A percentile compares a stretch with the other conserved stretches of the same genome.
Conservation (phyloP, 2,797 vertebrate genomes). For the Myoxocephalus aenaeus region DNA sequence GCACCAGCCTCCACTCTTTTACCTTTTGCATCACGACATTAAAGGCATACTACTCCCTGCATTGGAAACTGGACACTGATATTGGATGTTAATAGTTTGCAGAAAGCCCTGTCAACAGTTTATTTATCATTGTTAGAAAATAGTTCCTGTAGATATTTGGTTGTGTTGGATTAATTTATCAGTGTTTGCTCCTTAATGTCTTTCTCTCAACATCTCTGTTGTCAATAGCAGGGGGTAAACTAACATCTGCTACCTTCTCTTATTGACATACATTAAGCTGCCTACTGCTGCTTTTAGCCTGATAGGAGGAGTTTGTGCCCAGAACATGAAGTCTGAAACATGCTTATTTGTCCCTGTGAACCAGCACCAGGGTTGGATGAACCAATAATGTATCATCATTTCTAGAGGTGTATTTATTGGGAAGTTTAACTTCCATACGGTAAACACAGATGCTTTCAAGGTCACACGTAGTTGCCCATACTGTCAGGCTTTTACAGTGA, state of each 20-base stretch:
- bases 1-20: background rate
- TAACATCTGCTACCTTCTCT: slow-evolving; percentile 24
- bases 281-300: background rate
- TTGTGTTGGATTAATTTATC: background rate
- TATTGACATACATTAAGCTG: slow-evolving; percentile 1
- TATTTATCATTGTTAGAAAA: slow-evolving; percentile 2
- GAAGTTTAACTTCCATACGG: background rate
- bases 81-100: background rate
- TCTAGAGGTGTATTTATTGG: background rate
- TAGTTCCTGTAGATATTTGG: slow-evolving; percentile 15
- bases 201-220: slow-evolving; percentile 31
- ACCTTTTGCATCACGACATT: background rate
- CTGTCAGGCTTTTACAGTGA: background rate
- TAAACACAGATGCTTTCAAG: background rate
- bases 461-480: background rate
- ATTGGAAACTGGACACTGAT: background rate
- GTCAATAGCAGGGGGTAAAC: slow-evolving; percentile 26
- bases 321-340: slow-evolving; percentile 8
- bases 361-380: background rate
- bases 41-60: background rate
- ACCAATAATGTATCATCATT: background rate
- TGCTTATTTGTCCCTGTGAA: background rate
- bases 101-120: background rate
- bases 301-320: background rate
- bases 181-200: slow-evolving; percentile 2